Percentiles rank a stretch among this genome's conserved stretches.
Evolutionary conservation across 2,797 vertebrate species (phyloP).

Genomic region (Alosa sapidissima): DNA sequence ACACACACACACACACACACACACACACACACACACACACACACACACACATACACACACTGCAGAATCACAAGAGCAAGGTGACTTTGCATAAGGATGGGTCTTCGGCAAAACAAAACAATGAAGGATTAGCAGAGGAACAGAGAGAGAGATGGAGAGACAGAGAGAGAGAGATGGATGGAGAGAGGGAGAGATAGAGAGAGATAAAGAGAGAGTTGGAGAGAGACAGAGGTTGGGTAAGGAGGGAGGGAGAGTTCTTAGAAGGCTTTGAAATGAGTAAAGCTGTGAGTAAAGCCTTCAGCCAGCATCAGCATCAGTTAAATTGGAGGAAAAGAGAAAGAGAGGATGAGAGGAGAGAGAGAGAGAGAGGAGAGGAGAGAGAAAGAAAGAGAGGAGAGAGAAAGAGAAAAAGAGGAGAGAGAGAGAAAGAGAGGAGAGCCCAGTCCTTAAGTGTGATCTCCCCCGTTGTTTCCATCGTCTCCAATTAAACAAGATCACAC

Average conservation of each 20-base stretch:
- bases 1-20: neutral
- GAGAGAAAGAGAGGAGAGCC: neutral
- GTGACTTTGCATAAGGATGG: neutral
- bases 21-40: neutral
- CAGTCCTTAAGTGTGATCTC: neutral
- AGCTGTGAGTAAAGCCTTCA: neutral
- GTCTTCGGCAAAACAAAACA: conserved; percentile 8
- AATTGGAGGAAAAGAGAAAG: neutral
- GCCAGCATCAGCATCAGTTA: neutral
- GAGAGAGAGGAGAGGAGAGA: neutral
- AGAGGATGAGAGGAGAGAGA: neutral
- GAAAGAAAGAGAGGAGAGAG: neutral
- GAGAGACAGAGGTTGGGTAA: neutral
- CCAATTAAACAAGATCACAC: neutral
- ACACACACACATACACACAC: neutral
- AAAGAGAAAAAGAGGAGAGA: neutral
- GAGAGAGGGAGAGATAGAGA: neutral
- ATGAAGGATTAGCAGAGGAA: neutral
- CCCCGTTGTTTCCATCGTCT: neutral
- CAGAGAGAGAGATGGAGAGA: neutral
- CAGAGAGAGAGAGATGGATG: neutral
- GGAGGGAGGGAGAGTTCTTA: neutral
- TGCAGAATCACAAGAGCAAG: neutral
- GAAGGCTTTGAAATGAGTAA: neutral
- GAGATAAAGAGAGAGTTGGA: neutral